Percentiles rank a stretch among this genome's conserved stretches.
Conservation (phyloP, 2,113 vertebrate genomes). For the Sterrhoptilus dennistouni region DNA sequence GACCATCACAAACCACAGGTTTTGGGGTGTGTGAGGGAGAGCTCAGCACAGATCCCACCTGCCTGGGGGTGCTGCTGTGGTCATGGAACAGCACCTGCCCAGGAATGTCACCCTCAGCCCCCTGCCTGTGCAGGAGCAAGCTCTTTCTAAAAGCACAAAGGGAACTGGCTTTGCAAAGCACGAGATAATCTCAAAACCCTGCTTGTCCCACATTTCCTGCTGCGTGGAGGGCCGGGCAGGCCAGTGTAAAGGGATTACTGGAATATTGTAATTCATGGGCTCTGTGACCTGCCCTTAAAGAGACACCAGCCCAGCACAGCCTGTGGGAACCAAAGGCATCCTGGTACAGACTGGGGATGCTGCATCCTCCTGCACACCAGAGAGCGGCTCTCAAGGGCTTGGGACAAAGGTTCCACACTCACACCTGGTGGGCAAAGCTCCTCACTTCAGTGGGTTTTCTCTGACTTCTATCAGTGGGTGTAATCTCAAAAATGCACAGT, state of each 20-base stretch:
- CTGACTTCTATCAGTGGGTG: background rate
- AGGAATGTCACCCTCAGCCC: background rate
- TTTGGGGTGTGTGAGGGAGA: rapidly evolving
- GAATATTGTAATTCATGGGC: background rate
- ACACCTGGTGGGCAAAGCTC: background rate
- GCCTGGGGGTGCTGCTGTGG: background rate
- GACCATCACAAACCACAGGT: background rate
- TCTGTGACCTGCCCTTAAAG: background rate
- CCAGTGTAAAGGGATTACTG: background rate
- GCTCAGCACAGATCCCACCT: background rate
- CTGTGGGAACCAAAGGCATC: background rate
- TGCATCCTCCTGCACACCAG: background rate
- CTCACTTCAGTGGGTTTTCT: rapidly evolving
- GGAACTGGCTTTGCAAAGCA: conserved; percentile 8
- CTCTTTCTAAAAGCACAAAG: background rate
- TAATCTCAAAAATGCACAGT: background rate
- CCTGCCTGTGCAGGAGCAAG: background rate
- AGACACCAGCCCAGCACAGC: background rate
- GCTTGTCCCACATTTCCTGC: conserved; percentile 40
- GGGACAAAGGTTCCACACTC: background rate
- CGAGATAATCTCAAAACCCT: conserved; percentile 43
- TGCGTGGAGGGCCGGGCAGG: background rate
- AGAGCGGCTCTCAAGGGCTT: background rate
- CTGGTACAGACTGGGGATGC: background rate
- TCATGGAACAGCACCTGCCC: rapidly evolving